These are phyloP conservation scores for Hipposideros larvatus DNA, from an alignment of 2,797 vertebrate genomes.

Conservation along the genomic window DNA sequence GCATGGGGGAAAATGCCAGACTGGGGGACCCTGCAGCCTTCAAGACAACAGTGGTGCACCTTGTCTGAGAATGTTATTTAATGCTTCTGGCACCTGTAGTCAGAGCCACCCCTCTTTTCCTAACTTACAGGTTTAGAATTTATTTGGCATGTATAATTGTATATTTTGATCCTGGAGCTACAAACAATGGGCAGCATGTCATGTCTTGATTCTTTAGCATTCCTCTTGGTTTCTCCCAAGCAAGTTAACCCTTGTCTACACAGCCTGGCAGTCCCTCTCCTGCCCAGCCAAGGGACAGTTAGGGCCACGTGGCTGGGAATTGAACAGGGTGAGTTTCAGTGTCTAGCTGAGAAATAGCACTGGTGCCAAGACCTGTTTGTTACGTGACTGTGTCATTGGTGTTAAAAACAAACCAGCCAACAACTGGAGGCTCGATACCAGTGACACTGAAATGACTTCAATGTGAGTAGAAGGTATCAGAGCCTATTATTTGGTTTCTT, in stretches of 20 bases:
- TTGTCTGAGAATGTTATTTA: conserved; percentile 91
- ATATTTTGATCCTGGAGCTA: conserved; percentile 90
- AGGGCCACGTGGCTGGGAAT: neutral
- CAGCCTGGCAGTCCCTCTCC: neutral
- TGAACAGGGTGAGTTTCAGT: neutral
- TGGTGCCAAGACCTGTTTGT: neutral
- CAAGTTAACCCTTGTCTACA: conserved; percentile 85
- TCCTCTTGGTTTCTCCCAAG: conserved; percentile 84
- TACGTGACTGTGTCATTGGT: neutral
- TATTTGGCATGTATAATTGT: conserved; percentile 92
- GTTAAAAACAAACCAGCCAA: neutral
- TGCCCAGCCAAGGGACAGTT: neutral
- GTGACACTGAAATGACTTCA: neutral
- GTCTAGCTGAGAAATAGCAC: neutral
- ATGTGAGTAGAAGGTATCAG: neutral
- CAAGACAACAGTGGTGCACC: conserved; percentile 91
- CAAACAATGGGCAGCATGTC: conserved; percentile 91
- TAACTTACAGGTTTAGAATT: conserved; percentile 90
- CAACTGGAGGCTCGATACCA: neutral
- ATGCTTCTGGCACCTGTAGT: conserved; percentile 91
- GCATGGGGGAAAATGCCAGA: conserved; percentile 87
- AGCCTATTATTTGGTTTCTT: neutral
- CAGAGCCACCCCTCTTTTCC: conserved; percentile 86
- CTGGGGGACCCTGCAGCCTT: conserved; percentile 89
- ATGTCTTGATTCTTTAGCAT: conserved; percentile 88